Evolutionary conservation across 2,797 vertebrate species (phyloP).

Genomic region (Cyprinodon diabolis): DNA sequence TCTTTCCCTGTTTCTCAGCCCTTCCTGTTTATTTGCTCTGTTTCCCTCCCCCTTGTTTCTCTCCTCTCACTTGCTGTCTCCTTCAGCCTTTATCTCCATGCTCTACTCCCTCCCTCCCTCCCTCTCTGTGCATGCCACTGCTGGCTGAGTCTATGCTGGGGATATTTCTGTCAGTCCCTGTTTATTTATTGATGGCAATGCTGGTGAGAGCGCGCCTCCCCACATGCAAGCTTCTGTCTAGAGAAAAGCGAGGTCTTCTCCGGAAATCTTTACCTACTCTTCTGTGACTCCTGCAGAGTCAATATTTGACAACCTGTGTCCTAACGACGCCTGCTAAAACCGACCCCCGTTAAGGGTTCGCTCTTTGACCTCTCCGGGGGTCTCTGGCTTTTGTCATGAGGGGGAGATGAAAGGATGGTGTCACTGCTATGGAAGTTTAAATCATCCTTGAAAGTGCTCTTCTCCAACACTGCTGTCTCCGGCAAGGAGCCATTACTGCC

Average conservation of each 20-base stretch:
- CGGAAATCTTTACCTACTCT: slow-evolving; percentile 47
- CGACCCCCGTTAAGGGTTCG: slow-evolving; percentile 53
- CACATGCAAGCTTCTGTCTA: slow-evolving; percentile 61
- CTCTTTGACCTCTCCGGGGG: slow-evolving; percentile 54
- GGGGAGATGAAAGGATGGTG: slow-evolving; percentile 50
- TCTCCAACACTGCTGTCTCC: slow-evolving; percentile 37
- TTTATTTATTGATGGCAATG: slow-evolving; percentile 82
- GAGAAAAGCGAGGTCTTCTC: slow-evolving; percentile 58
- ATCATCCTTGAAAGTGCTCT: slow-evolving; percentile 51
- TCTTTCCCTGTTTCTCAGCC: slow-evolving; percentile 18
- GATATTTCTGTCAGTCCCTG: slow-evolving; percentile 80
- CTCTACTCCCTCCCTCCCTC: slow-evolving; percentile 48
- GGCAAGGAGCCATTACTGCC: slow-evolving; percentile 47
- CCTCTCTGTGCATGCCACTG: slow-evolving; percentile 61
- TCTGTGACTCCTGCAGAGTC: slow-evolving; percentile 35
- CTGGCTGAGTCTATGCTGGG: slow-evolving; percentile 61
- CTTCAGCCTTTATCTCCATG: slow-evolving; percentile 48
- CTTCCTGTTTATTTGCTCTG: slow-evolving; percentile 39
- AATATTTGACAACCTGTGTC: slow-evolving; percentile 62
- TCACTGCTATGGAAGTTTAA: slow-evolving; percentile 61
- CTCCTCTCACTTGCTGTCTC: slow-evolving; percentile 42
- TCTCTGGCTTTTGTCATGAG: slow-evolving; percentile 40
- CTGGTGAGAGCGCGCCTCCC: slow-evolving; percentile 74
- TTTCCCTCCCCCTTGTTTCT: slow-evolving; percentile 43
- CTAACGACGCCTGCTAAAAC: slow-evolving; percentile 36